Base-by-base conservation (phyloP, 2,113 vertebrate species). In the Hyperopisus bebe region DNA sequence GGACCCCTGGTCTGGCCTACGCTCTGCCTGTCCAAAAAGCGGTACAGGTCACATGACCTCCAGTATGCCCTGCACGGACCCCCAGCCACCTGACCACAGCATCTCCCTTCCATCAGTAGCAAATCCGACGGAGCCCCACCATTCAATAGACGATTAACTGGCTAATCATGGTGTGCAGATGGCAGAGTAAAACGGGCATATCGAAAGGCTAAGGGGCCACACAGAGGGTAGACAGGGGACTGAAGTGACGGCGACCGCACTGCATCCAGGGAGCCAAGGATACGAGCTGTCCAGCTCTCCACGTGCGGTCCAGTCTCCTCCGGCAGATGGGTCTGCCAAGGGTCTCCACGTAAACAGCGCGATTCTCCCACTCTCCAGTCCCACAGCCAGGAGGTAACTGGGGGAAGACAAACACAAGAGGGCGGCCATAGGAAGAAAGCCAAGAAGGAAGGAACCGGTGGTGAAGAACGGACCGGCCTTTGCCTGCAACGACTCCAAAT, bases 331-430 rank as follows among this genome's bases (percentile, higher is more conserved):
- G 89, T 97, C 92, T 48, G 92, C 91, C 51, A 90, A 92, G 70
- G 95, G 95, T 84, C 94, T 97, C 98, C 98, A 99, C 0, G 95
- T 97, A 89, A 97, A 97, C 90, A 99, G 93, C 39, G 93, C 83
- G 91, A 99, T 97, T 91, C 94, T 96, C 83, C 98, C 98, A 42
- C 92, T 94, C 87, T 99, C 98, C 93, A 99, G 94, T 55, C 98
- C 98, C 89, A 97, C 92, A 10, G 97, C 97, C 88, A 99, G 47
- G 90, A 99, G 91, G 15, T 97, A 99, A 55, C 98, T 98, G 90
- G 13, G 7, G 35, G 39, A 6, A 88, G 15, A 84, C 44, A 89
- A 27, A 53, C 35, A 90, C 5, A n/a, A 51, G 84, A 27, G 48
- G 42, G 42, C 21, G 3, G 10, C 48, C 90, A 13, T n/a, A 85